These are phyloP conservation scores for Rhipidura dahli DNA, from an alignment of 2,113 vertebrate genomes.

Conservation along the genomic window DNA sequence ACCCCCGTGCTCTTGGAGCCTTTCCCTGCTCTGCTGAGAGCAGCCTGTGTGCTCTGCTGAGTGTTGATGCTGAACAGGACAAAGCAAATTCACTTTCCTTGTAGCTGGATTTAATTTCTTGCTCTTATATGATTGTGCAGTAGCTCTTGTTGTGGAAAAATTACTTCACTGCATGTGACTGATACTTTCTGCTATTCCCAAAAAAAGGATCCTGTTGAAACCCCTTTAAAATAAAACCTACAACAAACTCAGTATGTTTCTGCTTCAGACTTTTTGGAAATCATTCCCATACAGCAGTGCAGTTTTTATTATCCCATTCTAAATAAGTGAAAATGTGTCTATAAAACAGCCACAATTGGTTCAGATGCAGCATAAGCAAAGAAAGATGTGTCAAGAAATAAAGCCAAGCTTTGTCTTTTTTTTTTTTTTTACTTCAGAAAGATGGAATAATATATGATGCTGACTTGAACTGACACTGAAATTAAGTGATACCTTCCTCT, in stretches of 20 bases:
- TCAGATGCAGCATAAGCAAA: not conserved
- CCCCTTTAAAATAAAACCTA: not conserved
- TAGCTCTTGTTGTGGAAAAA: slow-evolving; percentile 17
- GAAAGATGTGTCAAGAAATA: not conserved
- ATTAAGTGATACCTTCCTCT: not conserved
- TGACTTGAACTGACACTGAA: not conserved
- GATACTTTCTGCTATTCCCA: not conserved
- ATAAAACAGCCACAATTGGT: not conserved
- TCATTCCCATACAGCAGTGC: not conserved
- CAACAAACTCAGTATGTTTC: not conserved
- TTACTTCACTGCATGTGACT: slow-evolving; percentile 11
- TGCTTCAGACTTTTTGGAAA: not conserved
- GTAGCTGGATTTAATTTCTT: not conserved
- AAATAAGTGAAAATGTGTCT: not conserved
- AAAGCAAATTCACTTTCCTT: not conserved
- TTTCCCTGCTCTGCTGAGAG: not conserved
- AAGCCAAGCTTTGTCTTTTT: not conserved
- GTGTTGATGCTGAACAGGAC: not conserved
- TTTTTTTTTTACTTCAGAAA: not conserved
- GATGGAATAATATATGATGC: not conserved
- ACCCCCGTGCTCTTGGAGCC: not conserved
- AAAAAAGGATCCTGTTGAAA: not conserved
- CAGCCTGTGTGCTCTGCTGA: not conserved
- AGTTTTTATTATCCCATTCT: not conserved
- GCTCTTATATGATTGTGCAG: not conserved